Conservation (phyloP, 2,888 invertebrate genomes). For the Augochlorella aurata region DNA sequence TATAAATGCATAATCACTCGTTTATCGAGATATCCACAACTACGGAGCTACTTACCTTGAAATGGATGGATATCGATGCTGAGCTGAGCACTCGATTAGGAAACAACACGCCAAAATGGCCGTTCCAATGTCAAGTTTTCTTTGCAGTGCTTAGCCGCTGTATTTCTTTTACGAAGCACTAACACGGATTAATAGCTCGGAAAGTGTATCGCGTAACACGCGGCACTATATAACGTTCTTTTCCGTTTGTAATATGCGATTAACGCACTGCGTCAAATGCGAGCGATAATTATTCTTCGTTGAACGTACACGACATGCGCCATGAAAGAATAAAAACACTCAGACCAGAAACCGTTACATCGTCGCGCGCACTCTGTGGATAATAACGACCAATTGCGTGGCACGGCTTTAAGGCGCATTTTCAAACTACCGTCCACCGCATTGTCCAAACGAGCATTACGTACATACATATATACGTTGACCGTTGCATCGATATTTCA, state of each 20-base stretch:
- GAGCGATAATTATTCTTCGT: conserved; percentile 71
- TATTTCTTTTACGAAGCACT: conserved; percentile 57
- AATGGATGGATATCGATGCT: conserved; percentile 79
- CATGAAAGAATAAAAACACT: conserved; percentile 73
- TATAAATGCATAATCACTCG: conserved; percentile 15
- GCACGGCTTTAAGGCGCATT: conserved; percentile 17
- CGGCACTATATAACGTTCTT: conserved; percentile 63
- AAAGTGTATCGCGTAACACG: conserved; percentile 62
- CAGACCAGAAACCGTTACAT: conserved; percentile 65
- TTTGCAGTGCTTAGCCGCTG: conserved; percentile 65
- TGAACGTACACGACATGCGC: conserved; percentile 73
- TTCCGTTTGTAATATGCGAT: conserved; percentile 70
- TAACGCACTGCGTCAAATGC: conserved; percentile 79
- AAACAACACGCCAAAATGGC: conserved; percentile 82
- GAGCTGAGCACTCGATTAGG: conserved; percentile 76
- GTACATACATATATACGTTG: too few species aligned
- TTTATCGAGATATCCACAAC: conserved; percentile 15
- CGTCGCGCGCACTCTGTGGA: conserved; percentile 42
- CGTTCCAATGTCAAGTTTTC: conserved; percentile 82
- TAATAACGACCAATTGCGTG: conserved; percentile 22
- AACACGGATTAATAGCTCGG: conserved; percentile 52
- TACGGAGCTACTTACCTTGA: conserved; percentile 72
- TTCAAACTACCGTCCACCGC: neutral
- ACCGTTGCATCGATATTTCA: neutral
- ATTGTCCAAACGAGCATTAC: neutral